Conservation (phyloP, 2,888 invertebrate genomes). For the Cosmorhoe ocellata region DNA sequence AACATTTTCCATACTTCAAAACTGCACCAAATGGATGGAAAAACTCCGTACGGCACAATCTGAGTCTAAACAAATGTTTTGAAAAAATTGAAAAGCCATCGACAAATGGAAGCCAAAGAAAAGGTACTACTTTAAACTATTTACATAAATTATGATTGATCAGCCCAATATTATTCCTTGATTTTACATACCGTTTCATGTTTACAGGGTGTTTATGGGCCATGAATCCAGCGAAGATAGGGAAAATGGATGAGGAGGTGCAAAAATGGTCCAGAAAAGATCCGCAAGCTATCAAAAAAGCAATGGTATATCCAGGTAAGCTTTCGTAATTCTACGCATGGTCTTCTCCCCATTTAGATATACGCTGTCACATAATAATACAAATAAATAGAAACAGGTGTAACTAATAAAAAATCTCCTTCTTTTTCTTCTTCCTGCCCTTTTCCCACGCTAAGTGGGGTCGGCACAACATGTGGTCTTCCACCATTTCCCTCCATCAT, state of each 20-base stretch:
- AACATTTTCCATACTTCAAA: slow-evolving; percentile 99
- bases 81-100: slow-evolving; percentile 98
- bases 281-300: slow-evolving; percentile 94
- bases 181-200: too few species aligned
- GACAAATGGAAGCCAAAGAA: slow-evolving; percentile 91
- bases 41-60: slow-evolving; percentile 98
- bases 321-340: not conserved
- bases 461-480: too few species aligned
- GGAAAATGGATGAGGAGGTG: slow-evolving; percentile 99
- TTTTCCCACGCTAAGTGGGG: too few species aligned
- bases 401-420: too few species aligned
- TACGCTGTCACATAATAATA: too few species aligned
- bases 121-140: slow-evolving; percentile 68
- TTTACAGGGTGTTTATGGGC: slow-evolving; percentile 94
- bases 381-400: too few species aligned
- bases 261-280: slow-evolving; percentile 99
- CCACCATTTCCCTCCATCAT: too few species aligned
- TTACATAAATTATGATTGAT: too few species aligned
- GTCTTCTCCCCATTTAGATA: too few species aligned
- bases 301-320: slow-evolving; percentile 95
- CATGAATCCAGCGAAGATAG: slow-evolving; percentile 96
- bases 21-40: slow-evolving; percentile 99
- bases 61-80: slow-evolving; percentile 98
- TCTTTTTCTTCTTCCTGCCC: too few species aligned
- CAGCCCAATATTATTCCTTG: too few species aligned